phyloP scores from a whole-genome alignment of 2,113 vertebrate species.

The Dipodomys stephensi region DNA sequence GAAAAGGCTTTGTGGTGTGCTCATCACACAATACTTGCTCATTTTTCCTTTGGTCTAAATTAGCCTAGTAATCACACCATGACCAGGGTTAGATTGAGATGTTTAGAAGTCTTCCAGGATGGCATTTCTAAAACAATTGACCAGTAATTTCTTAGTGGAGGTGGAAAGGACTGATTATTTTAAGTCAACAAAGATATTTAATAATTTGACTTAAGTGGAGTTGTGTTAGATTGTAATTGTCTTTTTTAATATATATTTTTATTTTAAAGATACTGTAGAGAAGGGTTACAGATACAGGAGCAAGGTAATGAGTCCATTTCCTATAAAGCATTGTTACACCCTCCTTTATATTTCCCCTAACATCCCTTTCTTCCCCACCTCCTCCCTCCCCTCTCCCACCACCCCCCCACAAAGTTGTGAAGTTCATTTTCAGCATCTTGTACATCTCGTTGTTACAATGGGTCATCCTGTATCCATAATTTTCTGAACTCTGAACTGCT shows the following conservation, averaged over 20 bases:
- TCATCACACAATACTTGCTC: background rate
- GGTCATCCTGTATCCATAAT: background rate
- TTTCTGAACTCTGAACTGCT: background rate
- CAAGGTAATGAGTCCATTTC: too few species aligned
- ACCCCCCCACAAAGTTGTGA: too few species aligned
- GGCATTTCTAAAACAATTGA: background rate
- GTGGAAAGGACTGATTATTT: background rate
- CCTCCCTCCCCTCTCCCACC: too few species aligned
- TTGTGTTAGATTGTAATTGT: background rate
- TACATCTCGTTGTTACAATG: too few species aligned
- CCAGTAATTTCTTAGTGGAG: background rate
- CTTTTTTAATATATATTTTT: too few species aligned
- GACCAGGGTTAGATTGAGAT: background rate
- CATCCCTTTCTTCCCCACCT: too few species aligned
- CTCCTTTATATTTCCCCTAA: too few species aligned
- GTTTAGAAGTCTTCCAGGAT: background rate
- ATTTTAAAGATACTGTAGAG: too few species aligned
- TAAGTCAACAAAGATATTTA: background rate
- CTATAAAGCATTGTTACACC: too few species aligned
- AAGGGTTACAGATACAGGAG: too few species aligned
- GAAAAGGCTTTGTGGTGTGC: background rate
- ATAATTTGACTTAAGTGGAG: background rate
- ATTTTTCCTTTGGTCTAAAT: background rate
- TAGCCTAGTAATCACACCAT: background rate
- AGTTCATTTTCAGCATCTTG: too few species aligned